Base-by-base conservation (phyloP, 2,113 vertebrate genomes). In the Excalfactoria chinensis region DNA sequence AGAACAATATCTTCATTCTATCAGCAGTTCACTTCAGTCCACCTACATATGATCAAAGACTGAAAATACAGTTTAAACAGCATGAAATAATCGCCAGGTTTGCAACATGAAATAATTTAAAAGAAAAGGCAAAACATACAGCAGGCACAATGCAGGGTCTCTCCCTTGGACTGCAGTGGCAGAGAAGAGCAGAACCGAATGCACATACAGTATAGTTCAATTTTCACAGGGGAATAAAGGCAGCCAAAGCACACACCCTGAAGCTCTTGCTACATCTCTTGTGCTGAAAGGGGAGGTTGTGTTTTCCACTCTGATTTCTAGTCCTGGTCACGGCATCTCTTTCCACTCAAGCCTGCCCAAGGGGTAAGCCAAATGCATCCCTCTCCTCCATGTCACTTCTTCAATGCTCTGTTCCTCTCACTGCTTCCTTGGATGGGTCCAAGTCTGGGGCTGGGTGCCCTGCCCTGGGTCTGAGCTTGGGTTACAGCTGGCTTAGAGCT, bases 21-120 rank as follows among this genome's bases (percentile, higher is more conserved):
- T 97, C 97, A 93, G 97, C 97, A 74, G 96, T 97, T 97, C 95
- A 95, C 96, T 94, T 94, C 94, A 94, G 94, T 94, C 96, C 97
- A 93, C 96, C 98, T 98, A 97, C 86, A 84, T 96, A 91, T 90
- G 97, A 98, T 98, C 97, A 98, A 98, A 98, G 97, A 96, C 95
- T 87, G 84, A 95, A 97, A 97, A 98, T 97, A 97, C 49, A 96
- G 97, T 97, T 97, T 97, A 97, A 98, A 94, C 98, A 98, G 97
- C 97, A 93, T 97, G 97, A 96, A 97, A 95, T 98, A 98, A 98
- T 98, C 89, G 10, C 96, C 71, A 84, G 97, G 96, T 97, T 97
- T 97, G 95, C 94, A 90, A 97, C 2, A 74, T 71, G 91, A 96
- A 97, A 97, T 97, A 96, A 97, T 97, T 97, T 95, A n/a, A 40